Evolutionary conservation across 2,113 vertebrate genomes (phyloP).

Genomic region (Chitala chitala): DNA sequence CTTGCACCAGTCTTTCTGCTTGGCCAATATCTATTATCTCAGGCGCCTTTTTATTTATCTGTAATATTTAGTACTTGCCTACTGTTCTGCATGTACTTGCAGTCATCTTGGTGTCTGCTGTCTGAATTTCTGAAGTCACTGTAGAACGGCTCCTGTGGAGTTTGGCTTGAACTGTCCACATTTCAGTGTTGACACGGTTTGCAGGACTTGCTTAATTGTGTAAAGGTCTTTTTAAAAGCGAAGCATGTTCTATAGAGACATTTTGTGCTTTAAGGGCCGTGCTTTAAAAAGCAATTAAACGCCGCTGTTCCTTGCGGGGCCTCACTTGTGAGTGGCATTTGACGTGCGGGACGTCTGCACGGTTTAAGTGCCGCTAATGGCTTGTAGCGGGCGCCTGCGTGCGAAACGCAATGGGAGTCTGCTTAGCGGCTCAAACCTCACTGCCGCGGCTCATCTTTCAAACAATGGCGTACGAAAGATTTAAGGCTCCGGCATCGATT

Average conservation of each 20-base stretch:
- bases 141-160: neutral
- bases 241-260: constrained; percentile 2
- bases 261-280: neutral
- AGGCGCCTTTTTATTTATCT: neutral
- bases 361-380: neutral
- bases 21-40: neutral
- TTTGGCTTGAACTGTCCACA: neutral
- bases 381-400: neutral
- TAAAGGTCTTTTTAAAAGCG: constrained; percentile 9
- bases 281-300: constrained; percentile 13
- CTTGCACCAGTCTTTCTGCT: constrained; percentile 17
- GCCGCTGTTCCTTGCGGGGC: neutral
- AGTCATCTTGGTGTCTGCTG: neutral
- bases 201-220: neutral
- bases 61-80: constrained; percentile 11
- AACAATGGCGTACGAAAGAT: constrained; percentile 12
- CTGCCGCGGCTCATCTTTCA: constrained; percentile 27
- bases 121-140: neutral
- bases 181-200: neutral
- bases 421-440: neutral
- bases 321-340: neutral
- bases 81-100: neutral
- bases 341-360: too few species aligned
- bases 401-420: neutral
- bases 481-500: constrained; percentile 24